Conservation (phyloP, 2,113 vertebrate genomes). For the Corvus cornix region DNA sequence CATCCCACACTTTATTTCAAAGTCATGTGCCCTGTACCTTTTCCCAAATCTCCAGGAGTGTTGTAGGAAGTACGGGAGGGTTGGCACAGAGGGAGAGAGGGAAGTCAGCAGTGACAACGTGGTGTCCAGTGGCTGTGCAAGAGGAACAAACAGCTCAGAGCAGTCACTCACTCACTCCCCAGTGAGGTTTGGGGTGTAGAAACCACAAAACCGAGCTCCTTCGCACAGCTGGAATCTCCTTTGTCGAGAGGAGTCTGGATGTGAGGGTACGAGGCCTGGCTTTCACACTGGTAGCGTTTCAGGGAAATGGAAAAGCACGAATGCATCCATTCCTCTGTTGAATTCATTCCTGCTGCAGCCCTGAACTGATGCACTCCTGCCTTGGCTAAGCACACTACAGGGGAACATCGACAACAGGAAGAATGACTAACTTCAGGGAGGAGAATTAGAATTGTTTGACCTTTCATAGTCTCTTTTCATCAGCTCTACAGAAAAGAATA, state of each 20-base stretch:
- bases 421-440: slow-evolving; percentile 9
- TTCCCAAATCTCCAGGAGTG: accelerated
- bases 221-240: background rate
- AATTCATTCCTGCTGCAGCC: background rate
- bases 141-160: background rate
- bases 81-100: background rate
- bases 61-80: background rate
- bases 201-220: background rate
- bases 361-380: background rate
- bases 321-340: background rate
- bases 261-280: background rate
- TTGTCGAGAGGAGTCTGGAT: background rate
- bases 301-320: background rate
- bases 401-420: background rate
- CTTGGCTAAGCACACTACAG: background rate
- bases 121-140: background rate
- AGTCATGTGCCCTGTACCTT: background rate
- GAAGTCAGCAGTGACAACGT: background rate
- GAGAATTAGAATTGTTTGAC: slow-evolving; percentile 41
- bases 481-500: slow-evolving; percentile 22
- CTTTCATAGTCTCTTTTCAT: slow-evolving; percentile 51
- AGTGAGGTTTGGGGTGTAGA: background rate
- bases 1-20: background rate
- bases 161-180: background rate
- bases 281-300: background rate